Base-by-base conservation (phyloP, 1,140 invertebrate species). In the Pseudobourletiella spinata region DNA sequence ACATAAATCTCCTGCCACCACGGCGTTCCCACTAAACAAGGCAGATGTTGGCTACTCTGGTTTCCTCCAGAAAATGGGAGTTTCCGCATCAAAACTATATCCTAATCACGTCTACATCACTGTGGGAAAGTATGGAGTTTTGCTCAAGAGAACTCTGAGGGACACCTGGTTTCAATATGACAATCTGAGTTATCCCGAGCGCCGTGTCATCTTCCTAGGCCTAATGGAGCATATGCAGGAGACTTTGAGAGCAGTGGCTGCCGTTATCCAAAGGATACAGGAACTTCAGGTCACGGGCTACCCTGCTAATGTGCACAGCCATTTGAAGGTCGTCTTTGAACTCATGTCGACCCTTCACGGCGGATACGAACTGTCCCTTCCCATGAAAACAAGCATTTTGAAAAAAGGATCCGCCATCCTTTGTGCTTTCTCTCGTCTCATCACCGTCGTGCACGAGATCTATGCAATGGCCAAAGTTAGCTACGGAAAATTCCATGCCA, bases 221-320 rank as follows among this genome's bases (percentile, higher is more conserved):
- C 28, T 51, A n/a, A 51, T 51, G 48, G 48, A 51, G 28, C 48
- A 51, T n/a, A 51, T 51, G 48, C 48, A 51, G 28, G 48, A 51
- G n/a, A 51, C 48, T 8, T 18, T 51, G 6, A 51, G 24, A n/a
- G 18, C 48, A 4, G 25, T 51, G 15, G 4, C 48, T 25, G 24
- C 14, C 2, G 14, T 22, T 24, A 26, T 51, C 28, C 48, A 22
- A 4, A 3, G 24, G 14, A 51, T 51, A 6, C 22, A 51, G 14
- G 48, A 51, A n/a, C 24, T 51, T 22, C 22, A 51, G 4, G 24
- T 51, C 6, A 22, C 25, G 8, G 48, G 48, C 2, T 51, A 51
- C n/a, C 48, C 48, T 3, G 48, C 48, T 6, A 51, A 51, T 26
- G 48, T 51, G 6, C 48, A 51, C 24, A 26, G 6, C 28, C 48